Conservation (phyloP, 2,888 invertebrate species). For the Troglohyphantes excavatus region DNA sequence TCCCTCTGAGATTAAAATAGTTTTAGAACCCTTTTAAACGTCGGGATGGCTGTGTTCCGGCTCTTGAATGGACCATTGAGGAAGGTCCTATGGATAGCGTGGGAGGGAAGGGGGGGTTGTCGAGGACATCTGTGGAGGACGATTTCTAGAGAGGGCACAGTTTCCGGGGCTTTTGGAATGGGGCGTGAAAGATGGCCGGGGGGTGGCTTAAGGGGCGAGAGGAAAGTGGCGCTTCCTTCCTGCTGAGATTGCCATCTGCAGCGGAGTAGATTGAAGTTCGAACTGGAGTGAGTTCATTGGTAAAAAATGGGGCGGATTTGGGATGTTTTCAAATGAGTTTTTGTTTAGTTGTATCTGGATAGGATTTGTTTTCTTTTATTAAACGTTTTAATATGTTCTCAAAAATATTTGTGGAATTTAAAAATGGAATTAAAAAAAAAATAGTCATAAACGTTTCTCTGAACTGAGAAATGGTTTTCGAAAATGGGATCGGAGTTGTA, state of each 20-base stretch:
- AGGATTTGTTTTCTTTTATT: not conserved
- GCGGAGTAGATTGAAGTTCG: not conserved
- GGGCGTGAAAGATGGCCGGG: not conserved
- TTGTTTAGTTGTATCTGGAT: not conserved
- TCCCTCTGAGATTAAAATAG: not conserved
- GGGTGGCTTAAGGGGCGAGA: not conserved
- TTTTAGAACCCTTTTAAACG: constrained; percentile 25
- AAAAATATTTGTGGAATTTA: too few species aligned
- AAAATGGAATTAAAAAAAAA: too few species aligned
- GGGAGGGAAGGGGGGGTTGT: not conserved
- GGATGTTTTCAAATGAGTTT: not conserved
- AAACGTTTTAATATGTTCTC: too few species aligned
- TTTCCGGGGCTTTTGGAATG: constrained; percentile 17
- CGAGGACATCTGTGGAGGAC: not conserved
- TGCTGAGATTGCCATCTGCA: not conserved
- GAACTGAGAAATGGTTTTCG: not conserved
- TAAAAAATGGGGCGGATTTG: not conserved
- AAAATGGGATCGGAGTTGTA: not conserved
- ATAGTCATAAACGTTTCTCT: not conserved
- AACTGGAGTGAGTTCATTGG: not conserved
- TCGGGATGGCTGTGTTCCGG: constrained; percentile 26
- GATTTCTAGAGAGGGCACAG: constrained; percentile 25
- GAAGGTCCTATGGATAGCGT: not conserved
- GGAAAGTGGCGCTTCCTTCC: constrained; percentile 31
- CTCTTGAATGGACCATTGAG: constrained; percentile 31